Conservation (phyloP, 2,888 invertebrate genomes). For the Himalopsyche anomala region DNA sequence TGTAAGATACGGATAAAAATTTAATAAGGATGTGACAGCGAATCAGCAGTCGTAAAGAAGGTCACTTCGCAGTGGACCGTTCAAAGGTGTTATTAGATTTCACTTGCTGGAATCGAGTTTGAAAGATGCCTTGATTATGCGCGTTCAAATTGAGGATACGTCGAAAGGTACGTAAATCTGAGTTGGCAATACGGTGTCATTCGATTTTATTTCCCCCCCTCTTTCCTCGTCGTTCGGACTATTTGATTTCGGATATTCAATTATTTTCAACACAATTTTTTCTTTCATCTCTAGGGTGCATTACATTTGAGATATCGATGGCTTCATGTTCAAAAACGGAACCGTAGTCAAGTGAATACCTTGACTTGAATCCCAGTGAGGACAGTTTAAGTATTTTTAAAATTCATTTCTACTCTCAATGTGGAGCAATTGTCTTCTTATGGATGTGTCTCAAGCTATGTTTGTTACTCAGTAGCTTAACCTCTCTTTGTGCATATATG, state of each 20-base stretch:
- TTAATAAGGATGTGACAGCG: neutral
- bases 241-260: constrained; percentile 27
- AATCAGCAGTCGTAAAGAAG: neutral
- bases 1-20: neutral
- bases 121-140: constrained; percentile 62
- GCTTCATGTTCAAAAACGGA: too few species aligned
- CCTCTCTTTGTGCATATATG: too few species aligned
- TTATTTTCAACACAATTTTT: neutral
- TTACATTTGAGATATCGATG: too few species aligned
- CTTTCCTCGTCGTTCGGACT: neutral
- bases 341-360: too few species aligned
- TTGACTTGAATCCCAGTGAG: too few species aligned
- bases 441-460: too few species aligned
- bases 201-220: neutral
- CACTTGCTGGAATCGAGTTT: constrained; percentile 46
- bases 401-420: too few species aligned
- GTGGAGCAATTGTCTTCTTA: too few species aligned
- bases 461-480: too few species aligned
- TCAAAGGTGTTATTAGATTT: constrained; percentile 58
- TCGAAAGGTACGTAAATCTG: constrained; percentile 5
- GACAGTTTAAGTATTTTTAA: too few species aligned
- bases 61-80: constrained; percentile 3
- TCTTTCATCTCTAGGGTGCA: neutral
- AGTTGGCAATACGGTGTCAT: neutral
- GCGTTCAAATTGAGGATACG: constrained; percentile 55